These are phyloP conservation scores for Archivesica marissinica DNA, from an alignment of 1,140 invertebrate species.

Conservation along the genomic window DNA sequence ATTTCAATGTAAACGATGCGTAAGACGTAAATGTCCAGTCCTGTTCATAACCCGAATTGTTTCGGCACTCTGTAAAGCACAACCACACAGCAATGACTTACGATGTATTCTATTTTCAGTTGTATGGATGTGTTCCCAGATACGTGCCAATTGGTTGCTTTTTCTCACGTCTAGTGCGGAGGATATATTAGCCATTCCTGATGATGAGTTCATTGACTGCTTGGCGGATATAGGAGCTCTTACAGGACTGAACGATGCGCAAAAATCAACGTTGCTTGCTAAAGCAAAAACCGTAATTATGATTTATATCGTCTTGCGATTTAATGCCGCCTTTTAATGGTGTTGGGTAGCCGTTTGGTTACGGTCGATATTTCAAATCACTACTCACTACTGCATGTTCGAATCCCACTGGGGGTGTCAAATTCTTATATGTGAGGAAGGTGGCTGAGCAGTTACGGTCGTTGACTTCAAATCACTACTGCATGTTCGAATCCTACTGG, in stretches of 20 bases:
- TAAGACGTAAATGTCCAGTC: neutral
- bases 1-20: neutral
- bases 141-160: neutral
- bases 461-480: too few relatives aligned
- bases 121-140: constrained; percentile 18
- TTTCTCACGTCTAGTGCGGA: neutral
- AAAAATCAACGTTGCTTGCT: neutral
- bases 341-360: too few relatives aligned
- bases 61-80: neutral
- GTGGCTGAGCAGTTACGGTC: too few relatives aligned
- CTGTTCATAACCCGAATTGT: neutral
- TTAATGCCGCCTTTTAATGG: neutral
- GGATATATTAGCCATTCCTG: neutral
- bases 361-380: too few relatives aligned
- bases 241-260: neutral
- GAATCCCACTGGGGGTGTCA: too few relatives aligned
- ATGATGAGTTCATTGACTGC: constrained; percentile 29
- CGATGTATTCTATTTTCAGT: constrained; percentile 3
- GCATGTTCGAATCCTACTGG: too few relatives aligned
- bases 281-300: constrained; percentile 16
- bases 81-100: neutral
- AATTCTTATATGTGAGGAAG: too few relatives aligned
- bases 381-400: too few relatives aligned
- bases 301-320: neutral
- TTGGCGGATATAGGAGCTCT: constrained; percentile 10